These are phyloP conservation scores for Microtus ochrogaster DNA, from an alignment of 2,113 vertebrate species.

Conservation along the genomic window DNA sequence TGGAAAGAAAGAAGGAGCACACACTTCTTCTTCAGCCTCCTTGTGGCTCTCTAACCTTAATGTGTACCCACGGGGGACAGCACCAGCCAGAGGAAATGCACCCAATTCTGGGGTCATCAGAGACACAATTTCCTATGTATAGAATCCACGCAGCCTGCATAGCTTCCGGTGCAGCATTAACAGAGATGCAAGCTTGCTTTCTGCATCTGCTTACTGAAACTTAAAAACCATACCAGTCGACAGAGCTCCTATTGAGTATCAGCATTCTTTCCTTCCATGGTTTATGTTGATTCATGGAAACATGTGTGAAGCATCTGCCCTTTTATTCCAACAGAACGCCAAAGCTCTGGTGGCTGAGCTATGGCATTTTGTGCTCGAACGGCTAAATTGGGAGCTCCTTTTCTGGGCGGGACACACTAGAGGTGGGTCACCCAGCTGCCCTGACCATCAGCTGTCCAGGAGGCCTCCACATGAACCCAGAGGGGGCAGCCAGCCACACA, in stretches of 20 bases:
- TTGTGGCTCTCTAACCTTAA: not conserved
- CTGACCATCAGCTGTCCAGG: conserved; percentile 48
- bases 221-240: conserved; percentile 67
- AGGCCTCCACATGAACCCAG: not conserved
- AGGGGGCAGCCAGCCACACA: conserved; percentile 25
- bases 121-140: conserved; percentile 7
- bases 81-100: not conserved
- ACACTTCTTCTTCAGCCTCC: rapidly evolving
- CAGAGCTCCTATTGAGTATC: conserved; percentile 59
- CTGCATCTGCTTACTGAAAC: conserved; percentile 47
- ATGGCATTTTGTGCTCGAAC: conserved; percentile 54
- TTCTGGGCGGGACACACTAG: not conserved
- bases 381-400: conserved; percentile 55
- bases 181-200: conserved; percentile 50
- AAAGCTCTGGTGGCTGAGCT: not conserved
- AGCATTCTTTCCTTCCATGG: conserved; percentile 79
- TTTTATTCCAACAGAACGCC: conserved; percentile 74
- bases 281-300: conserved; percentile 75
- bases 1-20: not conserved
- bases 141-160: not conserved
- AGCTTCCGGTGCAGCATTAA: conserved; percentile 2
- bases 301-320: conserved; percentile 82
- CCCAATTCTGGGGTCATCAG: not conserved
- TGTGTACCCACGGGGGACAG: not conserved
- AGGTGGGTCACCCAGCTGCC: conserved; percentile 69